Conservation (phyloP, 1,140 invertebrate genomes). For the Drosophila parvula region DNA sequence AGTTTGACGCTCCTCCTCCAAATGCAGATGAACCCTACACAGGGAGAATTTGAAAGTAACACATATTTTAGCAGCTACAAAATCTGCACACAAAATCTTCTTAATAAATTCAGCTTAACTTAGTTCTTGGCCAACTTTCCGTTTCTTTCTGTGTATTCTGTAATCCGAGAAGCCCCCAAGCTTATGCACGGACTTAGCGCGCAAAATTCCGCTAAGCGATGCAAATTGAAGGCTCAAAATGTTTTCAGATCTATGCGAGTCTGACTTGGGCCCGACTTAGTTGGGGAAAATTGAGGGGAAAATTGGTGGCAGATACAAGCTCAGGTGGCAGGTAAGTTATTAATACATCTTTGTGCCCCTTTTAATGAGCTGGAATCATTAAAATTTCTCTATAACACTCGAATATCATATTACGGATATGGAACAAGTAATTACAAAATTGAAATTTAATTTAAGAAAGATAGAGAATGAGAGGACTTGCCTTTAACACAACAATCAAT, state of each 20-base stretch:
- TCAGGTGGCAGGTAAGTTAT: not conserved
- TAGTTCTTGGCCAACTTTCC: too few relatives aligned
- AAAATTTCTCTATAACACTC: not conserved
- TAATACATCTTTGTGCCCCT: not conserved
- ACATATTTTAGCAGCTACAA: not conserved
- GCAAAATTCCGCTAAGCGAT: conserved; percentile 19
- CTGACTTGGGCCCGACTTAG: too few relatives aligned
- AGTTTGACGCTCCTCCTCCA: conserved; percentile 18
- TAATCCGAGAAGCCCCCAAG: conserved; percentile 3
- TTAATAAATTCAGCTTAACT: not conserved
- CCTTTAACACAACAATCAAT: too few relatives aligned
- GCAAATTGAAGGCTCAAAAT: conserved; percentile 24
- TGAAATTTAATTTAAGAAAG: not conserved
- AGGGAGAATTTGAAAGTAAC: not conserved
- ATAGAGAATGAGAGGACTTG: too few relatives aligned
- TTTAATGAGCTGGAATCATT: not conserved
- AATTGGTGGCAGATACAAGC: not conserved
- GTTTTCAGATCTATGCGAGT: conserved; percentile 5
- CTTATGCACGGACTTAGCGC: conserved; percentile 11
- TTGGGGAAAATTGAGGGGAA: not conserved
- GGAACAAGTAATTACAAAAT: not conserved
- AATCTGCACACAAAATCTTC: too few relatives aligned
- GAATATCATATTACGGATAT: not conserved
- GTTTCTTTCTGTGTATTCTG: not conserved
- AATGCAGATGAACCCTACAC: conserved; percentile 20